These are phyloP conservation scores for Burhinus oedicnemus DNA, from an alignment of 2,113 vertebrate genomes.

Conservation along the genomic window DNA sequence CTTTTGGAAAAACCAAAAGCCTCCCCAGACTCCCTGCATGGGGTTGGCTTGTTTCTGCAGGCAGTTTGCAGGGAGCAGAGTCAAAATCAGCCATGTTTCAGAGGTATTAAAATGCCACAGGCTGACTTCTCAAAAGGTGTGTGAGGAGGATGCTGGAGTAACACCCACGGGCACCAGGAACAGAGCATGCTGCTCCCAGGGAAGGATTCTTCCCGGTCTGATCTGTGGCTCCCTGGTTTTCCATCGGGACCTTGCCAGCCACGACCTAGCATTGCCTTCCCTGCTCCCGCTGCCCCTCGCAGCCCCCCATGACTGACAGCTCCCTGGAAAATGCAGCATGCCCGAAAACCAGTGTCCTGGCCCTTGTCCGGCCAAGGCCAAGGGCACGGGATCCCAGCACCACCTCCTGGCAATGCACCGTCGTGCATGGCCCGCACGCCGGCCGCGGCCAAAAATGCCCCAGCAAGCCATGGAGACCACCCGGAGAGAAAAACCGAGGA, in stretches of 20 bases:
- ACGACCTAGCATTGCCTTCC: accelerated
- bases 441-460: background rate
- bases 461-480: background rate
- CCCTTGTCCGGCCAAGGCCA: background rate
- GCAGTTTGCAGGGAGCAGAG: background rate
- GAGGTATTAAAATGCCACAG: background rate
- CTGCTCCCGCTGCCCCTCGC: background rate
- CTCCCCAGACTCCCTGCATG: background rate
- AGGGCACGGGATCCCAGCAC: conserved; percentile 46
- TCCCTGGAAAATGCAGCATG: background rate
- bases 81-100: background rate
- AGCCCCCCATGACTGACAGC: accelerated
- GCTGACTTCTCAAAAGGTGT: background rate
- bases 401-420: conserved; percentile 27
- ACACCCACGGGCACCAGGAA: background rate
- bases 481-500: background rate
- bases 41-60: background rate
- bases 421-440: background rate
- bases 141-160: background rate
- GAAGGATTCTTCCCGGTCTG: background rate
- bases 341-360: background rate
- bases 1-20: background rate
- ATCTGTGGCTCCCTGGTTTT: background rate
- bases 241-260: background rate
- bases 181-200: accelerated